Evolutionary conservation across 2,113 vertebrate genomes (phyloP).

Genomic region (Microcebus jonahi): DNA sequence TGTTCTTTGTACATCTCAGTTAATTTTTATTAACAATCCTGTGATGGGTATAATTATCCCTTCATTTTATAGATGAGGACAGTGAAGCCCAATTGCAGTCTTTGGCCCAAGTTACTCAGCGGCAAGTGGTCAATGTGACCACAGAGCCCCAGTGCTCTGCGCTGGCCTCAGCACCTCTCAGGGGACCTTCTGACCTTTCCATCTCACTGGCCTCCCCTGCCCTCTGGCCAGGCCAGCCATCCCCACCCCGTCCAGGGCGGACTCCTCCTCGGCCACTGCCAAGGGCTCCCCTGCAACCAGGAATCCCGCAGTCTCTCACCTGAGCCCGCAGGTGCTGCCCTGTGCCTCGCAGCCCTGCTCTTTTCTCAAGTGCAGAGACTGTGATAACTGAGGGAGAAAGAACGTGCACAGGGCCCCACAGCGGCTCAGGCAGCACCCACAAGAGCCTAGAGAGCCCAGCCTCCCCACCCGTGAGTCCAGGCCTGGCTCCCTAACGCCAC

Average conservation of each 20-base stretch:
- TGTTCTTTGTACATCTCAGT: background rate
- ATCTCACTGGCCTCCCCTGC: background rate
- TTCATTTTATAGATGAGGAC: background rate
- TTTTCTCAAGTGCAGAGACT: background rate
- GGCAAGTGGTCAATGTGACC: background rate
- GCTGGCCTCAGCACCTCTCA: background rate
- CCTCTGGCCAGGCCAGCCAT: background rate
- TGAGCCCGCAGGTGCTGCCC: background rate
- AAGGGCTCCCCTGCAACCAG: background rate
- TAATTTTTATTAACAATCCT: background rate
- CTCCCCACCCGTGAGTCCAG: background rate
- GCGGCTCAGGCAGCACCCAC: background rate
- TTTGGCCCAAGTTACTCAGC: background rate
- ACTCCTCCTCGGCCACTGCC: background rate
- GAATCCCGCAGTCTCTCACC: background rate
- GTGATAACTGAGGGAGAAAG: background rate
- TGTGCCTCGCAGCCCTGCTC: accelerated
- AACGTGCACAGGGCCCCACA: accelerated
- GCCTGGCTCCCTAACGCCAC: too few species aligned
- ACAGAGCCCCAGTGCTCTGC: background rate
- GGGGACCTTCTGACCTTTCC: background rate
- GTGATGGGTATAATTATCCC: too few species aligned
- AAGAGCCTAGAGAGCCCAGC: background rate
- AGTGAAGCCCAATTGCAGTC: background rate
- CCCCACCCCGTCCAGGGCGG: background rate